phyloP scores from a whole-genome alignment of 2,113 vertebrate species.

The Prunella himalayana region DNA sequence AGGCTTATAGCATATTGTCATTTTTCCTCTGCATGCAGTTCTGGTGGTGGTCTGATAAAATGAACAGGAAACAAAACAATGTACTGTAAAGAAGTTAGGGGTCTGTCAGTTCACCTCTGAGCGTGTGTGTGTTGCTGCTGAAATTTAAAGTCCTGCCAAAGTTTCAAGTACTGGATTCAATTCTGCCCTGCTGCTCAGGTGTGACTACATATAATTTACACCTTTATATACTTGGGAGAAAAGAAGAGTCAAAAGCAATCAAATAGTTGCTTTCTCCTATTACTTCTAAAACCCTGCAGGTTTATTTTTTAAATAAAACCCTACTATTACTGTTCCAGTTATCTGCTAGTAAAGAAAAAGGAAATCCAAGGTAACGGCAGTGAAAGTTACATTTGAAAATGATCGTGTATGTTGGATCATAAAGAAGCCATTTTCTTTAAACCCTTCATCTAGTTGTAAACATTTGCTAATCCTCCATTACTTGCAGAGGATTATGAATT shows the following conservation, averaged over 20 bases:
- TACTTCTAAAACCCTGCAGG: constrained; percentile 30
- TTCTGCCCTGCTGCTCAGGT: neutral
- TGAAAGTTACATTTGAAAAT: constrained; percentile 47
- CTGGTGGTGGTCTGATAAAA: neutral
- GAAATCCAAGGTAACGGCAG: constrained; percentile 57
- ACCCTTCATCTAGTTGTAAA: constrained; percentile 66
- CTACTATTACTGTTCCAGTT: constrained; percentile 44
- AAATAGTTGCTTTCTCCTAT: neutral
- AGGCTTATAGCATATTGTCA: neutral
- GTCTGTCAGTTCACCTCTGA: neutral
- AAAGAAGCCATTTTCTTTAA: constrained; percentile 56
- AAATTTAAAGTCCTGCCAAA: neutral
- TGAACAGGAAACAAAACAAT: neutral
- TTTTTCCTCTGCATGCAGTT: neutral
- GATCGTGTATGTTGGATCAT: neutral
- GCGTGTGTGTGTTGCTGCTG: neutral
- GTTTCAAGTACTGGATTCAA: constrained; percentile 6
- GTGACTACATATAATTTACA: neutral
- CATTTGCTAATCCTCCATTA: constrained; percentile 62
- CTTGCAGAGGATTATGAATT: constrained; percentile 66
- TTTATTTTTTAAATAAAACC: neutral
- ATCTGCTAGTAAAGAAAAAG: constrained; percentile 33
- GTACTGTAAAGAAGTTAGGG: neutral
- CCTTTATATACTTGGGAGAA: neutral
- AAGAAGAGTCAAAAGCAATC: neutral